Percentiles rank a stretch among this genome's conserved stretches.
Evolutionary conservation across 2,113 vertebrate genomes (phyloP).

Genomic region (Hemichromis elongatus): DNA sequence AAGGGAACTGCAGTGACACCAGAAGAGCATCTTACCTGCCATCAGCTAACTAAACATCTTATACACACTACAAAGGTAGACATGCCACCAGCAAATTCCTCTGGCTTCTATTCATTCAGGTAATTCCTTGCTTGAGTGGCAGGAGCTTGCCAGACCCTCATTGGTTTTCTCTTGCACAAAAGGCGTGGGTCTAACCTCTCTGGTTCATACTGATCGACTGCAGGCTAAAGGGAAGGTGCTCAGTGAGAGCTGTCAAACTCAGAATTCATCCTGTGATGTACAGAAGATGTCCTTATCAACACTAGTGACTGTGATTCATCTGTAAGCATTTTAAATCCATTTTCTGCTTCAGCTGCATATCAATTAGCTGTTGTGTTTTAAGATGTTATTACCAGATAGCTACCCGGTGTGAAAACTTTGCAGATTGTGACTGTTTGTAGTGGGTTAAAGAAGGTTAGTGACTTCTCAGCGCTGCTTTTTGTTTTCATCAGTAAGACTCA

Average conservation of each 20-base stretch:
- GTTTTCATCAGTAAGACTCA: neutral
- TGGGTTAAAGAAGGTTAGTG: neutral
- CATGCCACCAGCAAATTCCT: constrained; percentile 25
- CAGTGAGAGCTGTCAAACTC: constrained; percentile 34
- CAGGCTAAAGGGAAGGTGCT: constrained; percentile 48
- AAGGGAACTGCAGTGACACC: constrained; percentile 27
- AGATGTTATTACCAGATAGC: neutral
- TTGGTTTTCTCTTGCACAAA: constrained; percentile 61
- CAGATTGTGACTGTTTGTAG: neutral
- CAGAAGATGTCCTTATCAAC: constrained; percentile 51
- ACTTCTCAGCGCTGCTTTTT: neutral
- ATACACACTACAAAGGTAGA: constrained; percentile 3
- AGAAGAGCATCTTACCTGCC: constrained; percentile 53
- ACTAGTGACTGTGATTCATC: constrained; percentile 16
- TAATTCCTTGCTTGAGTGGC: constrained; percentile 45
- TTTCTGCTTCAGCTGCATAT: neutral
- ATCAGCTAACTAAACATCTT: constrained; percentile 41
- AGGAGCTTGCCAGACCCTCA: constrained; percentile 40
- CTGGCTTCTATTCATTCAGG: neutral
- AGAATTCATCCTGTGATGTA: constrained; percentile 37
- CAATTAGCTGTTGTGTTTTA: neutral
- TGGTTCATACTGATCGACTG: constrained; percentile 47
- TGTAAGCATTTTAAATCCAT: constrained; percentile 38
- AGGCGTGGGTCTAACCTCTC: constrained; percentile 21
- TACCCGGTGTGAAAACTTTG: neutral